phyloP scores from a whole-genome alignment of 2,797 vertebrate species.

The Nannoperca australis region DNA sequence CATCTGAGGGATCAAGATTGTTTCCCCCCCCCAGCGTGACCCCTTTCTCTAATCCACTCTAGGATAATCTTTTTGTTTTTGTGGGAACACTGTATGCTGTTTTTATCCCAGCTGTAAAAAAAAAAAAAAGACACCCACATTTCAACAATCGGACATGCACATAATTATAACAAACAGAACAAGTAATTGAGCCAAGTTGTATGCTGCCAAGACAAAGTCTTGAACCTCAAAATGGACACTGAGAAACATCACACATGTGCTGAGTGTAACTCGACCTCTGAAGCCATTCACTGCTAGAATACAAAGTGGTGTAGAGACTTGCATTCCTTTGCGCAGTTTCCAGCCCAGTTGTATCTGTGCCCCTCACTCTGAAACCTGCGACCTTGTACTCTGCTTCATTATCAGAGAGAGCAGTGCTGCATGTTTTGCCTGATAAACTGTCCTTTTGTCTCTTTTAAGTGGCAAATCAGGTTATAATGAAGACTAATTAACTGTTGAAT shows the following conservation, averaged over 20 bases:
- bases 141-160: conserved; percentile 5
- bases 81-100: conserved; percentile 63
- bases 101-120: conserved; percentile 45
- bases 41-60: conserved; percentile 78
- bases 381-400: conserved; percentile 21
- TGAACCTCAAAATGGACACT: neutral
- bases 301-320: neutral
- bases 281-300: neutral
- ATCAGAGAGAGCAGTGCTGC: conserved; percentile 38
- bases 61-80: conserved; percentile 84
- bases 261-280: neutral
- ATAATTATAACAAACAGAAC: conserved; percentile 6
- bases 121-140: conserved; percentile 44
- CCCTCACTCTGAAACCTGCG: conserved; percentile 24
- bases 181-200: neutral
- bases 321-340: conserved; percentile 55
- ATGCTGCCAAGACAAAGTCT: neutral
- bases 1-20: conserved; percentile 62
- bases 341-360: conserved; percentile 63
- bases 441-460: conserved; percentile 21
- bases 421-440: conserved; percentile 45
- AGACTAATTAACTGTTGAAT: neutral
- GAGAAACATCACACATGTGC: neutral
- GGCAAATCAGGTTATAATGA: conserved; percentile 9
- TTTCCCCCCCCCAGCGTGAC: conserved; percentile 51